Evolutionary conservation across 2,888 invertebrate genomes (phyloP).

Genomic region (Amorpha juglandis): DNA sequence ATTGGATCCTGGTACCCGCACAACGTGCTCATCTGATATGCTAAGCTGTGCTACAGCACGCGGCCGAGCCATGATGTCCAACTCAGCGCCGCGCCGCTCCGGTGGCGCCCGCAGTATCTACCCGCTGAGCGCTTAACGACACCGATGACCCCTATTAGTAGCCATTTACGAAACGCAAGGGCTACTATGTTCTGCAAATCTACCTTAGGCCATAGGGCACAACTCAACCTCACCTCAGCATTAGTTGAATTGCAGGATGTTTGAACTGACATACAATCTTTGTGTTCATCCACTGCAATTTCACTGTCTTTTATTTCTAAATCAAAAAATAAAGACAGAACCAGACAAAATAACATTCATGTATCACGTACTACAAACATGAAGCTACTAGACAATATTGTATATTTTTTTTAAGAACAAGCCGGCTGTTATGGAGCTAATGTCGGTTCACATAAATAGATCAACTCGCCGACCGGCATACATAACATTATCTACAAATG

Average conservation of each 20-base stretch:
- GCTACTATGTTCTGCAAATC: not conserved
- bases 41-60: not conserved
- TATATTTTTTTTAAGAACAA: conserved; percentile 3
- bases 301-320: not conserved
- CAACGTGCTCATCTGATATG: not conserved
- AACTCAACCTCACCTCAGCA: not conserved
- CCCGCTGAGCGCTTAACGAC: conserved; percentile 1
- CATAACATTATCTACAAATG: conserved; percentile 7
- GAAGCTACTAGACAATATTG: not conserved
- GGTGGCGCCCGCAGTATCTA: not conserved
- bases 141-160: conserved; percentile 19
- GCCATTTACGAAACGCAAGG: not conserved
- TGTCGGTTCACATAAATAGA: not conserved
- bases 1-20: too few relatives aligned
- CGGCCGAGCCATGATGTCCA: not conserved
- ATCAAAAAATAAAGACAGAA: not conserved
- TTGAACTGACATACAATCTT: not conserved
- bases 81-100: not conserved
- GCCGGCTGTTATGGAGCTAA: not conserved
- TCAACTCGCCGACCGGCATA: not conserved
- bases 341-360: not conserved
- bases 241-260: not conserved
- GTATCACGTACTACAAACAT: conserved; percentile 3
- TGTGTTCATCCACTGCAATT: not conserved
- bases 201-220: not conserved